Base-by-base conservation (phyloP, 2,113 vertebrate species). In the Gymnogyps californianus region DNA sequence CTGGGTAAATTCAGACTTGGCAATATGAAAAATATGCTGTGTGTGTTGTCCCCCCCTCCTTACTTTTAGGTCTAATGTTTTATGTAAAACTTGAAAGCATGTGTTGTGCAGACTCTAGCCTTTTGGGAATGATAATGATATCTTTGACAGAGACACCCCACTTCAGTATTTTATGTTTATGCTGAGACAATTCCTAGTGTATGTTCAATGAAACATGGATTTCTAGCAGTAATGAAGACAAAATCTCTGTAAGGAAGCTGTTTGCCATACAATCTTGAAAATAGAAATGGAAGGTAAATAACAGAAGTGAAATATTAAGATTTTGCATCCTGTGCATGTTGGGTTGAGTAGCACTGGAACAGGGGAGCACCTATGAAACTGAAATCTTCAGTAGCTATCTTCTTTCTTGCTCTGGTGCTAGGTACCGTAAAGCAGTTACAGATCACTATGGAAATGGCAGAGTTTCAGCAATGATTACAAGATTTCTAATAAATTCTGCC, bases 21-120 rank as follows among this genome's bases (percentile, higher is more conserved):
- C 47, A 38, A 58, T 62, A n/a, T 9, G 17, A 76, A 58, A 76
- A 87, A 62, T 29, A 36, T 58, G 4, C 13, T 55, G 2, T 2
- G 0, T 31, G 12, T 85, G 18, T n/a, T 7, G 1, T 46, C 6
- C 14, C 14, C 13, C 28, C 14, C 3, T 7, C 14, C 20, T 58
- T 46, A 42, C 17, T 83, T 91, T 66, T 84, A 46, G 18, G 14
- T 34, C 44, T 79, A 14, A 34, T 13, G 4, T 61, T 75, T 83
- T 38, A 42, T 6, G 3, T 32, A 61, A 65, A 36, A 34, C 7
- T 89, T 83, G 38, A 65, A 79, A 79, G 28, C 8, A 5, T 47
- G 7, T 62, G 15, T 52, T 80, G 20, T 46, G 10, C 24, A 52
- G 62, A 36, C 17, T 51, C 31, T 11, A 49, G 26, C 46, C 5